Evolutionary conservation across 2,888 invertebrate species (phyloP).

Genomic region (Oligia latruncula): DNA sequence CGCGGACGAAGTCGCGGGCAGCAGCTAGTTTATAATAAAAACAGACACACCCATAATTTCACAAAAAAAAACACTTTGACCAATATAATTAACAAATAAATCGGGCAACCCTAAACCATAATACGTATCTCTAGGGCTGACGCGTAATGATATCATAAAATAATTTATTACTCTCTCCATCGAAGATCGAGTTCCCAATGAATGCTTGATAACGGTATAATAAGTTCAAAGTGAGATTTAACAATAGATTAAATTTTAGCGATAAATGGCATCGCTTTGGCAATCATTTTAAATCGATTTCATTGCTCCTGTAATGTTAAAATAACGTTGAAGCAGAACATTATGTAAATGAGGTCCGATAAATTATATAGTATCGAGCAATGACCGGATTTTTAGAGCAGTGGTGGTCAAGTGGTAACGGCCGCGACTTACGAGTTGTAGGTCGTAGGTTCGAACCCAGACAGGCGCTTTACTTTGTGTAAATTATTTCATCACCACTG

Average conservation of each 20-base stretch:
- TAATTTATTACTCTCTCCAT: slow-evolving; percentile 59
- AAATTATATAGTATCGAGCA: slow-evolving; percentile 12
- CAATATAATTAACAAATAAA: slow-evolving; percentile 18
- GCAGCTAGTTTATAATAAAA: neutral
- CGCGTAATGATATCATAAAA: slow-evolving; percentile 62
- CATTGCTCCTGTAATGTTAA: slow-evolving; percentile 34
- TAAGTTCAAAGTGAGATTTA: slow-evolving; percentile 49
- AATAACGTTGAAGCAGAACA: slow-evolving; percentile 29
- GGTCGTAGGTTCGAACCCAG: too few species aligned
- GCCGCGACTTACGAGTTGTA: too few species aligned
- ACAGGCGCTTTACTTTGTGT: too few species aligned
- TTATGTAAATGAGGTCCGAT: slow-evolving; percentile 42
- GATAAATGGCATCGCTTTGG: slow-evolving; percentile 49
- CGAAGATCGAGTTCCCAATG: slow-evolving; percentile 54
- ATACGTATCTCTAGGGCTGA: slow-evolving; percentile 56
- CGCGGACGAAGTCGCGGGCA: too few species aligned
- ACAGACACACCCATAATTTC: neutral
- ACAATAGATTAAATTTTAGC: slow-evolving; percentile 59
- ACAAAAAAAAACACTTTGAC: neutral
- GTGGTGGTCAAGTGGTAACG: too few species aligned
- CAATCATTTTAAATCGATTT: slow-evolving; percentile 51
- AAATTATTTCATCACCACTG: too few species aligned
- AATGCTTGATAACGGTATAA: slow-evolving; percentile 57
- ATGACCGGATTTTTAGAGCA: slow-evolving; percentile 19
- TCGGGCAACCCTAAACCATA: slow-evolving; percentile 52